Evolutionary conservation across 2,888 invertebrate genomes (phyloP), one percentile per base, ranked within the genome.

Genomic region (Stegophylla sp.): DNA sequence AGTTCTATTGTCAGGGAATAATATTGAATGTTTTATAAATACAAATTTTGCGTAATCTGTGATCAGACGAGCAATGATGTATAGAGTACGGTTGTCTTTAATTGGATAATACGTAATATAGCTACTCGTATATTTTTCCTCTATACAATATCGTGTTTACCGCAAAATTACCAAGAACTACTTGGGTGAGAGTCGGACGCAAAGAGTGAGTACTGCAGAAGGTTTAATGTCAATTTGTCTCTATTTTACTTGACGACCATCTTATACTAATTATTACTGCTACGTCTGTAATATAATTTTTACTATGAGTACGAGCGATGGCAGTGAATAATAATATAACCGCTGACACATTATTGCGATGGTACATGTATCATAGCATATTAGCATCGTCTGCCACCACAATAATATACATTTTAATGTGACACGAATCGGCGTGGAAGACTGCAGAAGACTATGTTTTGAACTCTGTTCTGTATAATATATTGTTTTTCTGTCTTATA

Each of bases 311-410:
- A 74, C 63, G 63, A 74, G 63, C 63, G 74, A 74, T 64, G 74
- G 74, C 74, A 74, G 74, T 74, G 74, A 74, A 74, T 74, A 73
- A 72, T 72, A 61, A 67, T 67, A 61, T 64, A 64, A 64, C n/a
- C 64, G 64, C 51, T 64, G 63, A 75, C 75, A 74, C 63, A 28
- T 34, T 23, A 74, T n/a, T 63, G 20, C 20, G 48, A 15, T 34
- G 34, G 23, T 41, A 72, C 56, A 72, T 53, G 61, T 73, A 73
- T 59, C 13, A 61, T 51, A 45, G 63, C 74, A 20, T 74, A 63
- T 74, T 73, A 61, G 73, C 48, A 51, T 74, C 63, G 63, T 74
- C 74, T 74, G 63, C 51, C 74, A 63, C 74, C 12, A 63, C 20
- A 51, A 74, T 74, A 74, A 74, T 51, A 74, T 63, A 48, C 48